These are phyloP conservation scores for Koerneria pararmatus DNA, from an alignment of 2,888 invertebrate species.

Conservation along the genomic window DNA sequence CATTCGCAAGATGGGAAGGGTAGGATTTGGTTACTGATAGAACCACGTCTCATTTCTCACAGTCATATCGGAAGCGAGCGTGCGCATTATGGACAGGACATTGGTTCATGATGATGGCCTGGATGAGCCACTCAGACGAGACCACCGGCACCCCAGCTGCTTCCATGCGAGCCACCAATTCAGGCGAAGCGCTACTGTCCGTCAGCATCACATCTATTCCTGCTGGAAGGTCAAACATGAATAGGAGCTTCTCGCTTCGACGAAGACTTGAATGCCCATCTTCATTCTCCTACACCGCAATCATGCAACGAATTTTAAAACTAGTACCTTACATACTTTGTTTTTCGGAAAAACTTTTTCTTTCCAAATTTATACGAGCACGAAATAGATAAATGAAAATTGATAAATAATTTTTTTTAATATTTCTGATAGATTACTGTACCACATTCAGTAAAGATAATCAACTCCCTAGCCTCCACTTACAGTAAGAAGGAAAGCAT, in stretches of 20 bases:
- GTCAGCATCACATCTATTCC: constrained; percentile 59
- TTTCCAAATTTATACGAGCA: too few species aligned
- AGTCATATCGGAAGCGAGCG: constrained; percentile 26
- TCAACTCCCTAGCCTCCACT: too few species aligned
- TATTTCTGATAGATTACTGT: too few species aligned
- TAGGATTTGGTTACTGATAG: not conserved
- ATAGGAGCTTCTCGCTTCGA: not conserved
- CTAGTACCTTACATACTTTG: too few species aligned
- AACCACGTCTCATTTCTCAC: not conserved
- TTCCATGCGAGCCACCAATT: constrained; percentile 34
- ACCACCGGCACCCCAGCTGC: constrained; percentile 21
- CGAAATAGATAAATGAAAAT: too few species aligned
- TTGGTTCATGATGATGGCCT: constrained; percentile 32
- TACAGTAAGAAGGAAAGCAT: constrained; percentile 13
- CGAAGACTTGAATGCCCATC: not conserved
- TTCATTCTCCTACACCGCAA: too few species aligned
- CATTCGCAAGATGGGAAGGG: not conserved
- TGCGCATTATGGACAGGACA: constrained; percentile 21
- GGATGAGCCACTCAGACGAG: constrained; percentile 53
- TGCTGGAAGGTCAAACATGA: constrained; percentile 23
- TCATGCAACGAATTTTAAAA: too few species aligned
- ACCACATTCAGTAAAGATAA: too few species aligned
- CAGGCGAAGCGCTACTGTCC: constrained; percentile 57
- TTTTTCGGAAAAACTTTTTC: too few species aligned
- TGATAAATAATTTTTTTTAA: too few species aligned